These are phyloP conservation scores for Tipula unca DNA, from an alignment of 2,888 invertebrate species.

Conservation along the genomic window DNA sequence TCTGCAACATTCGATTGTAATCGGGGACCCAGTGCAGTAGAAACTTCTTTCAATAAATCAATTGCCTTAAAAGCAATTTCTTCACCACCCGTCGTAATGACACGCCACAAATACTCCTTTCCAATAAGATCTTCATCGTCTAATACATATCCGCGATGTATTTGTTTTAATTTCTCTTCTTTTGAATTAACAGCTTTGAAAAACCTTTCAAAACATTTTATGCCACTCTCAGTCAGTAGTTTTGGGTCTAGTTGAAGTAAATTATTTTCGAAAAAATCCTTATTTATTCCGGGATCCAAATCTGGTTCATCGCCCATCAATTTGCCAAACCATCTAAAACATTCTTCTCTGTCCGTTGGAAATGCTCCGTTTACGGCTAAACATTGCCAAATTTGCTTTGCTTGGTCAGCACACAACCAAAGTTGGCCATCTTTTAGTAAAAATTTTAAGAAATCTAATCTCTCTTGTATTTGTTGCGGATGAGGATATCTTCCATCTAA, in stretches of 20 bases:
- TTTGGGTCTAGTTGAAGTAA: slow-evolving; percentile 86
- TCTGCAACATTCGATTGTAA: slow-evolving; percentile 67
- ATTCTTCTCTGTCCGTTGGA: slow-evolving; percentile 86
- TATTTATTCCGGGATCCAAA: slow-evolving; percentile 89
- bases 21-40: slow-evolving; percentile 84
- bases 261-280: slow-evolving; percentile 93
- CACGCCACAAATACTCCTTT: slow-evolving; percentile 92
- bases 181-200: slow-evolving; percentile 80
- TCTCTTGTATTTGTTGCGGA: slow-evolving; percentile 84
- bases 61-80: slow-evolving; percentile 91
- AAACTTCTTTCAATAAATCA: slow-evolving; percentile 83
- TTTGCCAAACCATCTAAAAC: slow-evolving; percentile 97
- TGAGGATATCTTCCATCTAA: slow-evolving; percentile 89
- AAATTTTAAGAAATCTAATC: slow-evolving; percentile 87
- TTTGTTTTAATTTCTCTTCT: slow-evolving; percentile 83
- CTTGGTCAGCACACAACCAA: slow-evolving; percentile 94
- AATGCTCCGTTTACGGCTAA: slow-evolving; percentile 90
- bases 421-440: slow-evolving; percentile 90
- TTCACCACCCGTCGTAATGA: slow-evolving; percentile 82
- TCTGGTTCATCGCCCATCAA: slow-evolving; percentile 95
- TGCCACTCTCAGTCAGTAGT: slow-evolving; percentile 87
- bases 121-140: slow-evolving; percentile 94
- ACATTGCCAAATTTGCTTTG: slow-evolving; percentile 94
- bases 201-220: slow-evolving; percentile 72
- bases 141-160: slow-evolving; percentile 75